Percentiles rank a stretch among this genome's conserved stretches.
Conservation (phyloP, 64 coral and sea anemone species). For the Hydrozoanthus tunicans region DNA sequence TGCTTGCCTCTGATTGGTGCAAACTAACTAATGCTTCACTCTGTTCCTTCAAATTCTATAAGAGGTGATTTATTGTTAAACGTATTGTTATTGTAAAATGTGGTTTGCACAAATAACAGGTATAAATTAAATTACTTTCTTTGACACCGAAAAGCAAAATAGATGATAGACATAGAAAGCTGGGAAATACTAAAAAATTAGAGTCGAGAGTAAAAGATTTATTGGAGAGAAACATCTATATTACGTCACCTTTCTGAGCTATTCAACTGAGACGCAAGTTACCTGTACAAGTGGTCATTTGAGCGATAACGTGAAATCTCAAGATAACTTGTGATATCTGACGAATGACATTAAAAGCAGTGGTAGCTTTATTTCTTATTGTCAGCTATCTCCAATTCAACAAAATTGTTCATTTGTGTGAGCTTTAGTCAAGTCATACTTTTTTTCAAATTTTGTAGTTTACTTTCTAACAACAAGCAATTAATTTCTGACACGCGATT, state of each 20-base stretch:
- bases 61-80: background rate
- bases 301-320: background rate
- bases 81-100: background rate
- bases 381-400: no score
- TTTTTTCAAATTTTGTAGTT: no score
- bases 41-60: background rate
- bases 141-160: background rate
- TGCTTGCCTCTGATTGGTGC: constrained; percentile 22
- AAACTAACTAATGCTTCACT: constrained; percentile 9
- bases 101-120: background rate
- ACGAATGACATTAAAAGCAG: background rate
- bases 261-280: constrained; percentile 15
- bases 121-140: background rate
- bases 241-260: constrained; percentile 15
- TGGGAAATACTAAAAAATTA: background rate
- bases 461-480: no score
- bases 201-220: background rate
- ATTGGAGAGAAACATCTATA: background rate
- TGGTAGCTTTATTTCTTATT: background rate
- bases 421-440: no score
- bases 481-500: no score
- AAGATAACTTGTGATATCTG: background rate
- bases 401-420: no score
- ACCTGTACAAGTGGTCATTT: constrained; percentile 27
- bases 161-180: background rate